Percentiles rank a stretch among this genome's conserved stretches.
Conservation (phyloP, 2,797 vertebrate species). For the Falco naumanni region DNA sequence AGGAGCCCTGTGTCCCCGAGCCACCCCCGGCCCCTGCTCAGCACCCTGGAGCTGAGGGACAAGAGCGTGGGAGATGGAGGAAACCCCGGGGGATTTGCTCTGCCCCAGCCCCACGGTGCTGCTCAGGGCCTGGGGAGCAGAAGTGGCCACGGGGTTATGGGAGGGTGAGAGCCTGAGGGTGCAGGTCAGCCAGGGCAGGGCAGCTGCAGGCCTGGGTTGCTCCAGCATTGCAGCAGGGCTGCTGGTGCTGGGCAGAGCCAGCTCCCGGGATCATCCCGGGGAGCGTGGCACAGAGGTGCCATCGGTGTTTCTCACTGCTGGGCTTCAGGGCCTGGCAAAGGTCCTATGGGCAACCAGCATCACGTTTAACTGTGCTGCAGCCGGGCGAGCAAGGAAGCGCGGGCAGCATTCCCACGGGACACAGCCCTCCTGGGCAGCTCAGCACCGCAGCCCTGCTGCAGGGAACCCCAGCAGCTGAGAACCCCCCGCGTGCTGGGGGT, state of each 20-base stretch:
- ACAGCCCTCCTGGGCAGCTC: rapidly evolving
- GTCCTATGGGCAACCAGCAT: neutral
- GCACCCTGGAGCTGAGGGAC: neutral
- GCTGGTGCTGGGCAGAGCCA: neutral
- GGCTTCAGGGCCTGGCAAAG: neutral
- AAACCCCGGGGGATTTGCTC: neutral
- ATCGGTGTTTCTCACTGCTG: rapidly evolving
- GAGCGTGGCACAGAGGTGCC: neutral
- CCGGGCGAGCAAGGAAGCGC: rapidly evolving
- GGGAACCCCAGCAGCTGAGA: rapidly evolving
- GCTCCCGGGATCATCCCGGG: no score
- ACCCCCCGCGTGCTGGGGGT: rapidly evolving
- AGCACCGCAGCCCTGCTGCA: neutral
- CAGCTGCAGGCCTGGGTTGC: neutral
- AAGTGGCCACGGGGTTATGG: neutral
- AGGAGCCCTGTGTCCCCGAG: neutral
- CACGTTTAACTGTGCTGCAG: rapidly evolving
- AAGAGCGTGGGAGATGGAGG: rapidly evolving
- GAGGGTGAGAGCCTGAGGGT: neutral
- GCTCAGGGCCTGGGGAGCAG: neutral
- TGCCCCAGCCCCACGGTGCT: neutral
- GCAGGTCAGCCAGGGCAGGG: neutral
- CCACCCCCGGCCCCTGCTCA: rapidly evolving
- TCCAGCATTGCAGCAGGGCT: rapidly evolving
- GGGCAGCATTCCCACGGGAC: rapidly evolving